Conservation (phyloP, 2,797 vertebrate genomes). For the Lepus oiostolus region DNA sequence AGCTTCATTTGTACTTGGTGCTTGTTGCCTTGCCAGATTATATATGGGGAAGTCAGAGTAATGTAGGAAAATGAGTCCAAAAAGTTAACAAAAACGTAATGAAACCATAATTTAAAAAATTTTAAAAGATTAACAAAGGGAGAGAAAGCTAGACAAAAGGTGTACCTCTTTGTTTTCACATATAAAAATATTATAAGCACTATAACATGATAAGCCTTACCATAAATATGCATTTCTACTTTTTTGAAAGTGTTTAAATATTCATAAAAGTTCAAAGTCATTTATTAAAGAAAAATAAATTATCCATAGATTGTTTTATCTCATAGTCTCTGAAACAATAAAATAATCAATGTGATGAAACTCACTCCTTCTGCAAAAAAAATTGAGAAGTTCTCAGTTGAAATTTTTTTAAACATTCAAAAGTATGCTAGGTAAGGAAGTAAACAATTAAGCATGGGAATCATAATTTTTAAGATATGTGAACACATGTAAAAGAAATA, state of each 20-base stretch:
- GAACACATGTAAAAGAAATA: not conserved
- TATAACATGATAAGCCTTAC: not conserved
- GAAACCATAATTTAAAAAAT: not conserved
- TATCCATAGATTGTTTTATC: not conserved
- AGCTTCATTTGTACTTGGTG: not conserved
- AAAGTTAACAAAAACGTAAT: not conserved
- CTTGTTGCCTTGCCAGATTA: not conserved
- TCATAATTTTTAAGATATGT: constrained; percentile 22
- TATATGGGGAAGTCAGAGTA: not conserved
- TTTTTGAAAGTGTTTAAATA: not conserved
- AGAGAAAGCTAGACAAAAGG: not conserved
- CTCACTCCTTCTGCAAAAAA: not conserved
- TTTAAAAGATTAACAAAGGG: not conserved
- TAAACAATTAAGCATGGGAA: constrained; percentile 35
- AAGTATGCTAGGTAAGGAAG: not conserved
- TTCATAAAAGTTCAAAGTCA: constrained; percentile 5
- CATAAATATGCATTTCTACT: not conserved
- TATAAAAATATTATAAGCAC: not conserved
- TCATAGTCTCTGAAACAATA: not conserved
- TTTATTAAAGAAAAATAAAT: not conserved
- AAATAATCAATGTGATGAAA: not conserved
- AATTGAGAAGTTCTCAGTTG: not conserved
- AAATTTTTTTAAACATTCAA: constrained; percentile 29
- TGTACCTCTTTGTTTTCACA: not conserved
- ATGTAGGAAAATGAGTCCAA: not conserved